Evolutionary conservation across 2,113 vertebrate genomes (phyloP), one percentile per base, ranked within the genome.

Genomic region (Cercopithecus mona): DNA sequence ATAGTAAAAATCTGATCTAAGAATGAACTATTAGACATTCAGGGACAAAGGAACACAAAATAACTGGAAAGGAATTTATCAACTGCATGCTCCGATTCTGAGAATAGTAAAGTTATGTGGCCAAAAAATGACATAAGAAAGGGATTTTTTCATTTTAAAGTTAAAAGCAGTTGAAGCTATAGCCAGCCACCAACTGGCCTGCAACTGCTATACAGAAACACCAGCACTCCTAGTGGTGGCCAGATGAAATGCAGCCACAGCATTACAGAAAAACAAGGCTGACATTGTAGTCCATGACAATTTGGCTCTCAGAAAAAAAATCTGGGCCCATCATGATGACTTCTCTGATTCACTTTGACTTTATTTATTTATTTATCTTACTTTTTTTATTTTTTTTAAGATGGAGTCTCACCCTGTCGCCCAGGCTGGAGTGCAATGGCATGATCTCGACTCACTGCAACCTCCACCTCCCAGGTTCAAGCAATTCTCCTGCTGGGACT

Each of bases 1-100:
- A 30, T 66, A 86, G 61, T 84, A 64, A 82, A 96, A 98, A 86
- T 50, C 43, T 70, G 40, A 92, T 35, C 35, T 61, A 84, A 90
- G 61, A 76, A 50, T 64, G 35, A 72, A n/a, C 78, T 78, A 13
- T 35, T 20, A 45, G 50, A 92, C 43, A 38, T 9, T 35, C 32
- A 90, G 80, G 59, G 10, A 93, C 88, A 96, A 85, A 79, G 59
- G 90, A 32, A 64, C 30, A 73, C 64, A 52, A 89, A 89, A 57
- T 61, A 84, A 78, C 38, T 25, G 12, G 5, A 73, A 55, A 68
- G 40, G 72, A 61, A 43, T 55, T 81, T 80, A 66, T 2, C 6
- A 7, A 68, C 23, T 10, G 1, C 25, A 32, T 30, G 73, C 52
- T 81, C 48, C 23, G 40, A 22, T 78, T 93, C 55, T 38, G 27